Base-by-base conservation (phyloP, 1,140 invertebrate species). In the Papilio polytes region DNA sequence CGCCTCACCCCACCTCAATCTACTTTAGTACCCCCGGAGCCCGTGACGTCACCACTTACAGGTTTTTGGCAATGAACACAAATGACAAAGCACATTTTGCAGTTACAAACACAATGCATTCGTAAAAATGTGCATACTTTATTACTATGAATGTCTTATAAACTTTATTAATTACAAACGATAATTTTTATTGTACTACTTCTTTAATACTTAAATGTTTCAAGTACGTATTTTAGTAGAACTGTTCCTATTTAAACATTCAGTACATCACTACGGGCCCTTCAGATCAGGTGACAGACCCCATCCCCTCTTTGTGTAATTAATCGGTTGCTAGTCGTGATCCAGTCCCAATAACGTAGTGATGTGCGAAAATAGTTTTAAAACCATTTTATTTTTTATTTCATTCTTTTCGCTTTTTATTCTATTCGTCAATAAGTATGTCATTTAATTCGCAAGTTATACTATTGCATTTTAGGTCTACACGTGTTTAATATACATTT, bases 41-140 rank as follows among this genome's bases (percentile, higher is more conserved):
- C 86, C 82, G 88, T 94, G 93, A 94, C 93, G 93, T 94, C 93
- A 94, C 91, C 82, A 87, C 89, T 91, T 90, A 87, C 82, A 87
- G 88, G 82, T 90, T 92, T 92, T 91, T 91, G 91, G 87, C 88
- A 90, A 89, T 90, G 88, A 92, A 92, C 90, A 91, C 90, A 91
- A 91, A 90, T 88, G 81, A 88, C 74, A 70, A 31, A 70, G 74
- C 74, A 51, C 74, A 18, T 76, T 76, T 76, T 76, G 22, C 20
- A 76, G 74, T 48, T 74, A 74, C 59, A 63, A 31, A 70, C 63
- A 70, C 26, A 70, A 70, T 70, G 63, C 63, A 70, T 36, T 70
- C 63, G 22, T 70, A 70, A 70, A 70, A 70, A 70, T 26, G 2
- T 63, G 59, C 59, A 26, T 26, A 26, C 59, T 26, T 63, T 63